These are phyloP conservation scores for Allobates femoralis DNA, from an alignment of 2,797 vertebrate genomes.

Conservation along the genomic window DNA sequence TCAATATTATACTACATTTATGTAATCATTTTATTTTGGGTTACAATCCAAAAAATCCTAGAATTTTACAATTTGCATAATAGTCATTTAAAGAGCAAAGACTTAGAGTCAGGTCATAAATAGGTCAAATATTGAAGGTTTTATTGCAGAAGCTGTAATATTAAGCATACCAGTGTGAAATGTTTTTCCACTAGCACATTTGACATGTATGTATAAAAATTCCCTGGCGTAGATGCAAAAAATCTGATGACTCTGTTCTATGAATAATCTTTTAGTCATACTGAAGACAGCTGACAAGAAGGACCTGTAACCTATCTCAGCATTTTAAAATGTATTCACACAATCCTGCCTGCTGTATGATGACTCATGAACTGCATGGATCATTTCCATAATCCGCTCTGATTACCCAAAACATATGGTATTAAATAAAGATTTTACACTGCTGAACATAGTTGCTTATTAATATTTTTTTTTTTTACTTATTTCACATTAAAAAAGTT, in stretches of 20 bases:
- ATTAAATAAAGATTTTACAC: not conserved
- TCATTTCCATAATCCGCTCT: slow-evolving; percentile 7
- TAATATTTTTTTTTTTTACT: not conserved
- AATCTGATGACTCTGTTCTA: slow-evolving; percentile 28
- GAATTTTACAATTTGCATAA: too few species aligned
- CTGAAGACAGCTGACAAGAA: slow-evolving; percentile 20
- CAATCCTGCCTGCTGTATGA: not conserved
- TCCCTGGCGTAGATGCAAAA: not conserved
- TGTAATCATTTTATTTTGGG: too few species aligned
- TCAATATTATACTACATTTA: too few species aligned
- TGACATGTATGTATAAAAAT: slow-evolving; percentile 42
- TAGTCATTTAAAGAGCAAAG: not conserved
- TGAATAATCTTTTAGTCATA: slow-evolving; percentile 47
- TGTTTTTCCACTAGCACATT: slow-evolving; percentile 27
- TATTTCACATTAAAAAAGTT: not conserved
- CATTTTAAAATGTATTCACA: slow-evolving; percentile 3
- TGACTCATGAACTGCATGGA: slow-evolving; percentile 18
- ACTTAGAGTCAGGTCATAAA: not conserved
- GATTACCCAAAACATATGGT: slow-evolving; percentile 11
- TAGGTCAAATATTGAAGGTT: not conserved
- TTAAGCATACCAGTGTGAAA: slow-evolving; percentile 29
- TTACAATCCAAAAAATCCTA: too few species aligned
- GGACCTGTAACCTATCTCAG: not conserved
- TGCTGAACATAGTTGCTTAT: not conserved
- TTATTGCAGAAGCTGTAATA: not conserved